Conservation (phyloP, 2,797 vertebrate species). For the Hypotaenidia philippensis region DNA sequence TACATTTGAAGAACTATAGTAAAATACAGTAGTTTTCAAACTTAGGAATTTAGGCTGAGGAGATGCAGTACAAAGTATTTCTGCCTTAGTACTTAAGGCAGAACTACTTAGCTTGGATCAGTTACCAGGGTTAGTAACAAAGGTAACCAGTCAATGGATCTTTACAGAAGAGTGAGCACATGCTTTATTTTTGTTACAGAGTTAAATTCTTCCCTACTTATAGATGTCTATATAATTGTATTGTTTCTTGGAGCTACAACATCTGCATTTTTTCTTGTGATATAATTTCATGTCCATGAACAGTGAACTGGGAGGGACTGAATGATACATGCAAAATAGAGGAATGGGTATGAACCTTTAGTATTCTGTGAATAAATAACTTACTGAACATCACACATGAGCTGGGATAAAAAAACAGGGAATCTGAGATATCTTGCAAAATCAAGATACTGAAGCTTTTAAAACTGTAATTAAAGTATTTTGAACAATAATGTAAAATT, state of each 20-base stretch:
- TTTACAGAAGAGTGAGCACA: background rate
- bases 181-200: background rate
- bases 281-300: background rate
- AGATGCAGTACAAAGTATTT: background rate
- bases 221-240: rapidly evolving
- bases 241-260: background rate
- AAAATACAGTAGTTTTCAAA: background rate
- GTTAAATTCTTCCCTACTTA: background rate
- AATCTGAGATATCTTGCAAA: background rate
- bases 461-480: background rate
- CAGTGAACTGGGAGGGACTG: background rate
- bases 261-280: background rate
- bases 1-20: background rate
- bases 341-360: background rate
- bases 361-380: background rate
- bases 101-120: background rate
- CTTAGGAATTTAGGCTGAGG: background rate
- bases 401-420: background rate
- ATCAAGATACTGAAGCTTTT: background rate
- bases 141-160: background rate
- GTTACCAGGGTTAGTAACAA: background rate
- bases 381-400: background rate
- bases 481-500: background rate
- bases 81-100: background rate
- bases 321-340: background rate